Percentiles rank a stretch among this genome's conserved stretches.
Evolutionary conservation across 2,888 invertebrate species (phyloP).

Genomic region (Parasteatoda lunata): DNA sequence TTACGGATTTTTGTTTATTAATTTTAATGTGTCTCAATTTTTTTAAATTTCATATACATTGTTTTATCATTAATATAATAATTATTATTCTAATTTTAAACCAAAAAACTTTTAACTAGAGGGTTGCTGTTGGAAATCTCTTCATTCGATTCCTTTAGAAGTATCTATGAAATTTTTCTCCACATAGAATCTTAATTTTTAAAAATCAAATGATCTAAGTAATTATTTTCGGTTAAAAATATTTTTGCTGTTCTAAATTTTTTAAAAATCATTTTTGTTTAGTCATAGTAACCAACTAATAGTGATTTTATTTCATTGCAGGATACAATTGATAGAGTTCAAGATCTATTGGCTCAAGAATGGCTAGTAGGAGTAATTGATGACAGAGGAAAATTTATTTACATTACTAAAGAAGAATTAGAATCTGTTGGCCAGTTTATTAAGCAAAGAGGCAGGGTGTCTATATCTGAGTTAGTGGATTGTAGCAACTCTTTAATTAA

Average conservation of each 20-base stretch:
- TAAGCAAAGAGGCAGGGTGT: conserved; percentile 93
- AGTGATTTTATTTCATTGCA: conserved; percentile 65
- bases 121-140: no score
- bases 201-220: no score
- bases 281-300: not conserved
- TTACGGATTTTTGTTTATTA: no score
- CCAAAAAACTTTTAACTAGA: no score
- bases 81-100: no score
- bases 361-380: conserved; percentile 96
- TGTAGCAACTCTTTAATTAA: conserved; percentile 94
- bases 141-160: no score
- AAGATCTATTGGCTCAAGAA: conserved; percentile 86
- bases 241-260: not conserved
- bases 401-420: conserved; percentile 92
- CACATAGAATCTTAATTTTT: no score
- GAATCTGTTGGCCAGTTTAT: conserved; percentile 96
- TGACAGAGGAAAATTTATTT: conserved; percentile 99
- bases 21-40: no score
- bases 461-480: conserved; percentile 93
- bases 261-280: not conserved
- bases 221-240: no score
- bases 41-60: no score
- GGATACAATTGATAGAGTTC: conserved; percentile 81
- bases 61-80: no score
- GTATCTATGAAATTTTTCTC: no score